Conservation (phyloP, 2,113 vertebrate genomes). For the Himantopus leucocephalus region DNA sequence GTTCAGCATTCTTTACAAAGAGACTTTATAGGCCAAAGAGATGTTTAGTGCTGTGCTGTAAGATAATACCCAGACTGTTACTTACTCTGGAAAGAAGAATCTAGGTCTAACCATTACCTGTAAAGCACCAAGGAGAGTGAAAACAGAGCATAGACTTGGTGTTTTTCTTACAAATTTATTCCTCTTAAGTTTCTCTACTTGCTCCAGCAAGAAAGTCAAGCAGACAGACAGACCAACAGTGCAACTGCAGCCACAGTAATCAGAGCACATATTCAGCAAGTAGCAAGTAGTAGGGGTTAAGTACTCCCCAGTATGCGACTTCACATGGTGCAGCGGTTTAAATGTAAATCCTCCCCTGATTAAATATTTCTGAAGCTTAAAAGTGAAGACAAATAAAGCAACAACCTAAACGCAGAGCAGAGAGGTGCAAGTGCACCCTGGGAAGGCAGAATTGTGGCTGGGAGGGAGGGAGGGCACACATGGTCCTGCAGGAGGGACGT, state of each 20-base stretch:
- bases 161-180: background rate
- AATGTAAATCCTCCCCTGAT: background rate
- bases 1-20: background rate
- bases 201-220: background rate
- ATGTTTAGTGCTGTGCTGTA: background rate
- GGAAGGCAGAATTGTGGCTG: background rate
- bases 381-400: background rate
- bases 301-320: background rate
- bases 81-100: background rate
- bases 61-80: background rate
- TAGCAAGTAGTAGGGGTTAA: background rate
- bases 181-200: background rate
- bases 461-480: background rate
- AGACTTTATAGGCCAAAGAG: background rate
- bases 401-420: background rate
- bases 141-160: background rate
- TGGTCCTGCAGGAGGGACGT: background rate
- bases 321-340: background rate
- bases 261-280: accelerated
- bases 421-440: background rate
- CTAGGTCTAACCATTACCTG: background rate
- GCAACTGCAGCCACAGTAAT: background rate
- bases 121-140: background rate
- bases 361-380: slow-evolving; percentile 13
- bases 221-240: background rate